These are phyloP conservation scores for Sinocyclocheilus anophthalmus DNA, from an alignment of 2,113 vertebrate species.

Conservation along the genomic window DNA sequence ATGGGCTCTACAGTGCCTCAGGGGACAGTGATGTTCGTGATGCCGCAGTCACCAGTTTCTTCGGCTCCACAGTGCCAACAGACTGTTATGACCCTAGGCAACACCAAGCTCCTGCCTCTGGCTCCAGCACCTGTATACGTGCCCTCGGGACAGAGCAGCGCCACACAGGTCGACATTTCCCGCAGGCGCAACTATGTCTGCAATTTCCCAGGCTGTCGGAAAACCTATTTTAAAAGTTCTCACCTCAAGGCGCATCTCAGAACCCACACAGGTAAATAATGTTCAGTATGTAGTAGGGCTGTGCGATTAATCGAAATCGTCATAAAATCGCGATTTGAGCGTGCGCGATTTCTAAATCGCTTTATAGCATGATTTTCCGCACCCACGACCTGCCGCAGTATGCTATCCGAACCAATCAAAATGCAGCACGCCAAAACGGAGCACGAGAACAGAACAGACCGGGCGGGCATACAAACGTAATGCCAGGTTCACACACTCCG, in stretches of 20 bases:
- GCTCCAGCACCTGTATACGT: conserved; percentile 91
- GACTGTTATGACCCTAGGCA: conserved; percentile 84
- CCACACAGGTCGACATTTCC: conserved; percentile 84
- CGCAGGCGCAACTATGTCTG: conserved; percentile 94
- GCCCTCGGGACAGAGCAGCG: conserved; percentile 77
- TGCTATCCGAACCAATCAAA: no score
- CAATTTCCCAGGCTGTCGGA: conserved; percentile 90
- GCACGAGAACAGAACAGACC: no score
- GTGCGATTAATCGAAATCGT: no score
- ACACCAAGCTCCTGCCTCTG: conserved; percentile 89
- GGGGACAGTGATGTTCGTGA: conserved; percentile 92
- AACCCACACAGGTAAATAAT: conserved; percentile 86
- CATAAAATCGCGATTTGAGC: no score
- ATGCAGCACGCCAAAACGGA: no score
- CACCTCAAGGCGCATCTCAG: conserved; percentile 98
- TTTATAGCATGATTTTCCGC: no score
- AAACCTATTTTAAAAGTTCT: conserved; percentile 98
- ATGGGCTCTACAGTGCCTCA: conserved; percentile 85
- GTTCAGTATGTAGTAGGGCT: no score
- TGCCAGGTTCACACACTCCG: no score
- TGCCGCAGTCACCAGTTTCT: conserved; percentile 83
- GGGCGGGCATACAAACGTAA: no score
- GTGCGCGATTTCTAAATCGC: no score
- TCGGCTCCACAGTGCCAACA: conserved; percentile 75
- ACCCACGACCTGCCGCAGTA: no score